These are phyloP conservation scores for Lasioglossum figueresi DNA, from an alignment of 2,888 invertebrate genomes.

Conservation along the genomic window DNA sequence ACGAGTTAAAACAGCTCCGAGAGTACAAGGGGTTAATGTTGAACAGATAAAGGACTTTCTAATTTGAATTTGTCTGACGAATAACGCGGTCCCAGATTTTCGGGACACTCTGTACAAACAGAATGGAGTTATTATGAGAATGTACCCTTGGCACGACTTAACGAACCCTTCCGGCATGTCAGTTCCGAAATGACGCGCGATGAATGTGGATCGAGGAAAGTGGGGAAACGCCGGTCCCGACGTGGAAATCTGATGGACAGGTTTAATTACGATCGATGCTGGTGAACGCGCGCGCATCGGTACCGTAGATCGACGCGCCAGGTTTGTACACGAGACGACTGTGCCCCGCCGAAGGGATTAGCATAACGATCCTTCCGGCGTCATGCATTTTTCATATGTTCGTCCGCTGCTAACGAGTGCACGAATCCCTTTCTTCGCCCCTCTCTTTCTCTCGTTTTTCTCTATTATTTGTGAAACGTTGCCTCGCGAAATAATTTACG, in stretches of 20 bases:
- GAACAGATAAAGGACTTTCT: too few relatives aligned
- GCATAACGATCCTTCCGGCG: constrained; percentile 69
- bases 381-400: constrained; percentile 70
- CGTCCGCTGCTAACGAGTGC: constrained; percentile 57
- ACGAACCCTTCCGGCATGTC: constrained; percentile 34
- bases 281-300: constrained; percentile 7
- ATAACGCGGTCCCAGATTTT: neutral
- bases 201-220: constrained; percentile 50
- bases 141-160: constrained; percentile 14
- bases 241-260: constrained; percentile 57
- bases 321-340: constrained; percentile 51
- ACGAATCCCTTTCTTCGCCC: constrained; percentile 24
- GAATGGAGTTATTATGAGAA: constrained; percentile 15
- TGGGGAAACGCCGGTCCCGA: constrained; percentile 34
- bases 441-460: neutral
- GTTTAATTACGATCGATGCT: constrained; percentile 64
- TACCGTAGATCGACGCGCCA: constrained; percentile 21
- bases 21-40: too few relatives aligned
- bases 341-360: constrained; percentile 51
- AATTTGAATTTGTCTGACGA: neutral
- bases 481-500: constrained; percentile 38
- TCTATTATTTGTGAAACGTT: constrained; percentile 36
- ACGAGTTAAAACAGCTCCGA: too few relatives aligned
- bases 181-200: constrained; percentile 46
- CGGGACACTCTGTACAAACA: neutral